These are phyloP conservation scores for Rutilus rutilus DNA, from an alignment of 2,113 vertebrate species.

Conservation along the genomic window DNA sequence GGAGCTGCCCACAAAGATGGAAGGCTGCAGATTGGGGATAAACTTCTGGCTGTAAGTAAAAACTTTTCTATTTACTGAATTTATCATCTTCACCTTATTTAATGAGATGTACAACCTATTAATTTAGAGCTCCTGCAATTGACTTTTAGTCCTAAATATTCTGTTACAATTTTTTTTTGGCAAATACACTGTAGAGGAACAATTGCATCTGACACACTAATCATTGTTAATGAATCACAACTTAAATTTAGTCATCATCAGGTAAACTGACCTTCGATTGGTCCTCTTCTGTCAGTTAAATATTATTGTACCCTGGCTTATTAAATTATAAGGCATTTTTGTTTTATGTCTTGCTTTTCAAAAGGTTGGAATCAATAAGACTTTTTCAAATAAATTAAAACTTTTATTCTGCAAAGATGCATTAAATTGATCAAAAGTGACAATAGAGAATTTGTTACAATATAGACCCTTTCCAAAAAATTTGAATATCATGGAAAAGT, in stretches of 20 bases:
- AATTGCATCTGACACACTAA: background rate
- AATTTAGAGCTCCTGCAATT: background rate
- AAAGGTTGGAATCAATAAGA: too few species aligned
- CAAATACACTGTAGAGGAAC: background rate
- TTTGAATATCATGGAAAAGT: too few species aligned
- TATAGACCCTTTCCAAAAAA: too few species aligned
- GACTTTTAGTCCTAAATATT: background rate
- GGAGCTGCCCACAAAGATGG: constrained; percentile 97
- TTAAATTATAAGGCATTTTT: background rate
- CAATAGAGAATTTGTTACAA: background rate
- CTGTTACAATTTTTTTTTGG: background rate
- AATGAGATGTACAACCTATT: background rate
- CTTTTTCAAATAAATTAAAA: background rate
- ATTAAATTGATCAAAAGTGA: background rate
- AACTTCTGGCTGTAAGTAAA: constrained; percentile 90
- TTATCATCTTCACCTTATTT: background rate
- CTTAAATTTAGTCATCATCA: background rate
- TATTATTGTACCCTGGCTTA: background rate
- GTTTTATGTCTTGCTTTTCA: background rate
- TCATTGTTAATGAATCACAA: background rate
- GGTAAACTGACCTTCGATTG: background rate
- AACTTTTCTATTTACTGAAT: background rate
- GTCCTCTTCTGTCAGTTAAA: background rate
- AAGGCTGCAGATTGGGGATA: constrained; percentile 95
- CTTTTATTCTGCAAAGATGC: background rate